Base-by-base conservation (phyloP, 2,113 vertebrate genomes). In the Hiodon tergisus region DNA sequence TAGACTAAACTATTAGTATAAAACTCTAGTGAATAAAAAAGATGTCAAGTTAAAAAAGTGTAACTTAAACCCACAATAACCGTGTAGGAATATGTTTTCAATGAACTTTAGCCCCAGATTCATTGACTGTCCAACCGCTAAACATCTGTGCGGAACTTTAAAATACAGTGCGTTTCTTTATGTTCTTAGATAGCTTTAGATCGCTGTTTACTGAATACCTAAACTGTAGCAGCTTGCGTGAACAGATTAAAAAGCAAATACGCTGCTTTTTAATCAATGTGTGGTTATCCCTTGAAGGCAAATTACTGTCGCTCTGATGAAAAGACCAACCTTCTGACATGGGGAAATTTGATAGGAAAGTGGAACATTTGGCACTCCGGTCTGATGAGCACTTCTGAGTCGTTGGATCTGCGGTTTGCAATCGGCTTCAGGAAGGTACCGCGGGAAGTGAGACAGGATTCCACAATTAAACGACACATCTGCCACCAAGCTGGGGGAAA, bases 401-500 rank as follows among this genome's bases (percentile, higher is more conserved):
- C 86, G 83, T 87, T 90, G 69, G 94, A 91, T 83, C 92, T 92
- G 84, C 90, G 91, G 87, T 93, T 95, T 57, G 96, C 97, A 82
- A 98, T 94, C 86, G 92, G 88, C 86, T 95, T 98, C 92, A 97
- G 87, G 85, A 95, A 98, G 81, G 89, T 90, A 67, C 85, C 85
- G 77, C 98, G 91, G 76, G 93, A 93, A 14, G 90, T 92, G 68
- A 98, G 91, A 87, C 98, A 98, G 47, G 95, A 97, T 72, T 98
- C 92, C 96, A 96, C 96, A 88, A 91, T 99, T 99, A 88, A 98
- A 98, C 51, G 92, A 84, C 59, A 87, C 81, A 76, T 99, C 95
- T 71, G 97, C 90, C 75, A 98, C 95, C 84, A 98, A 86, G 85
- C 97, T 98, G 78, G 13, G 82, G 87, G 11, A 3, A 61, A 46